Conservation (phyloP, 1,140 invertebrate genomes). For the Drosophila malerkotliana region DNA sequence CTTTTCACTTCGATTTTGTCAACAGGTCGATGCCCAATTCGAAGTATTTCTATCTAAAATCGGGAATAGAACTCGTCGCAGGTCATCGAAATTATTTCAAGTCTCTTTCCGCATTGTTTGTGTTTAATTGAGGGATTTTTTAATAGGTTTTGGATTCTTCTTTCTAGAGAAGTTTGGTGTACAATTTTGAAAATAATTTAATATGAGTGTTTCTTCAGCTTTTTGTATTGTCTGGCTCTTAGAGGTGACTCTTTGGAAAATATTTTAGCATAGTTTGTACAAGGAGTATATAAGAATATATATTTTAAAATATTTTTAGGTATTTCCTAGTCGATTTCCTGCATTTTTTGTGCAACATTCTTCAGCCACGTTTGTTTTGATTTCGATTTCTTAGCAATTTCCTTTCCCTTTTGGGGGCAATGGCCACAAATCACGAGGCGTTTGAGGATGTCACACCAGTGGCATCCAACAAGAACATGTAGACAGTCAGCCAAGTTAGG, state of each 20-base stretch:
- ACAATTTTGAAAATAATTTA: no score
- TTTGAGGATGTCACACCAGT: slow-evolving; percentile 55
- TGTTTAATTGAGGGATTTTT: slow-evolving; percentile 6
- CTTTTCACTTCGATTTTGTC: slow-evolving; percentile 1
- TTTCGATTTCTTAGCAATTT: slow-evolving; percentile 68
- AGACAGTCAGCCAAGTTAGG: slow-evolving; percentile 29
- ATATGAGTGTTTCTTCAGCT: no score
- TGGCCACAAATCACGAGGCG: slow-evolving; percentile 68
- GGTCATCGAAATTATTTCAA: slow-evolving; percentile 48
- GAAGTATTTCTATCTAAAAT: slow-evolving; percentile 15
- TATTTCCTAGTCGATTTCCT: not conserved
- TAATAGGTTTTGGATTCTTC: slow-evolving; percentile 3
- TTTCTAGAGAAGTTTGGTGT: no score
- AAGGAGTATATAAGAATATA: not conserved
- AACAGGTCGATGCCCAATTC: slow-evolving; percentile 17
- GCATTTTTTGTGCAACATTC: slow-evolving; percentile 18
- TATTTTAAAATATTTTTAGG: not conserved
- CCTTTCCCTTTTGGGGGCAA: slow-evolving; percentile 56
- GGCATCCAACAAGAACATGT: slow-evolving; percentile 71
- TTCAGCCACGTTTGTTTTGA: slow-evolving; percentile 49
- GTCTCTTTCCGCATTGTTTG: slow-evolving; percentile 64
- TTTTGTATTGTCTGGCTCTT: no score
- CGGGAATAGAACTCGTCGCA: slow-evolving; percentile 53
- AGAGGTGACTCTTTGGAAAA: not conserved
- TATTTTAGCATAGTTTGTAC: not conserved